Evolutionary conservation across 2,113 vertebrate species (phyloP).

Genomic region (Indicator indicator): DNA sequence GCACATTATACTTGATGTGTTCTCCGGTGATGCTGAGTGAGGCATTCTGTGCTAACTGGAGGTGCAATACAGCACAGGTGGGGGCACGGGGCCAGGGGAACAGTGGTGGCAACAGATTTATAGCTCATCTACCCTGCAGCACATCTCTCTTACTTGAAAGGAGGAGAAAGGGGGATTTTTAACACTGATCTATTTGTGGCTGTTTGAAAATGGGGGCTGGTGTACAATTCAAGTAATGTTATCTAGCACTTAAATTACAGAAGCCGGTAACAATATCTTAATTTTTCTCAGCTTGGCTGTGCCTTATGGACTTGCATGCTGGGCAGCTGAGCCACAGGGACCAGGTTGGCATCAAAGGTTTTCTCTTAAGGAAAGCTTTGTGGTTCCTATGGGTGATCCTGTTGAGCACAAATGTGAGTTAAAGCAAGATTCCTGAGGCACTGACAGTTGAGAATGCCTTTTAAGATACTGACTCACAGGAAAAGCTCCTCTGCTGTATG

Average conservation of each 20-base stretch:
- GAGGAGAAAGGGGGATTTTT: background rate
- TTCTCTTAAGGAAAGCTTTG: background rate
- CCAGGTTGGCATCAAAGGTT: background rate
- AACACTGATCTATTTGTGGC: background rate
- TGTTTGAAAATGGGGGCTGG: background rate
- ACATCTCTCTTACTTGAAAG: background rate
- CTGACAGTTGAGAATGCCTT: background rate
- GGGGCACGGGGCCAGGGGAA: background rate
- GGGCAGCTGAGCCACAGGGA: background rate
- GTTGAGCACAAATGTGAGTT: background rate
- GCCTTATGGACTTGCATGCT: fast-evolving
- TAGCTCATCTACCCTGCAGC: background rate
- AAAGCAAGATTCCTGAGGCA: background rate
- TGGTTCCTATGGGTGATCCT: background rate
- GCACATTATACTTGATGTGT: background rate
- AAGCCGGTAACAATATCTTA: background rate
- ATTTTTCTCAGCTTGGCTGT: background rate
- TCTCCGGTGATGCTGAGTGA: background rate
- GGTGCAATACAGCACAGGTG: fast-evolving
- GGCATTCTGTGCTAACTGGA: background rate
- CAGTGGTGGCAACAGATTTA: background rate
- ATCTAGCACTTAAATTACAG: background rate
- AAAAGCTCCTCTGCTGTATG: background rate
- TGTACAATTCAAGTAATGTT: background rate
- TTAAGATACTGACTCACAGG: background rate